Percentiles rank a stretch among this genome's conserved stretches.
Evolutionary conservation across 2,797 vertebrate genomes (phyloP).

Genomic region (Megalops cyprinoides): DNA sequence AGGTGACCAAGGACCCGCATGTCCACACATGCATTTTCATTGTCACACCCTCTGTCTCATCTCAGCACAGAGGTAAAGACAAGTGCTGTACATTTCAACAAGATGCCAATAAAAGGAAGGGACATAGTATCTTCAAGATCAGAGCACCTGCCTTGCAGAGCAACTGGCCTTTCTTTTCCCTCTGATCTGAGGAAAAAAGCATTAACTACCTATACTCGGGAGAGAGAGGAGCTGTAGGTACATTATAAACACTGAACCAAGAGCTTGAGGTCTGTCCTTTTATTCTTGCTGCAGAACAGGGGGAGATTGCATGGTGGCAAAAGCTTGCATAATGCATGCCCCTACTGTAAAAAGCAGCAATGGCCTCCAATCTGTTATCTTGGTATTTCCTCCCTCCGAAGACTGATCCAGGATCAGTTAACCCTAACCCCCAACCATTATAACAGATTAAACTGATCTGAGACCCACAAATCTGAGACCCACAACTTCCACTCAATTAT

Average conservation of each 20-base stretch:
- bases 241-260: conserved; percentile 67
- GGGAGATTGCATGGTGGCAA: conserved; percentile 69
- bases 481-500: background rate
- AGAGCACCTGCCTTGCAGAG: conserved; percentile 53
- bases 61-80: conserved; percentile 9
- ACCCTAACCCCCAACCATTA: conserved; percentile 20
- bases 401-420: background rate
- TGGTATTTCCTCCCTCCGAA: conserved; percentile 36
- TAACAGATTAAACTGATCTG: background rate
- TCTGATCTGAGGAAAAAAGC: conserved; percentile 23
- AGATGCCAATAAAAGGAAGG: conserved; percentile 62
- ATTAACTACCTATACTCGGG: conserved; percentile 34
- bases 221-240: conserved; percentile 52
- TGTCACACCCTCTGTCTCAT: background rate
- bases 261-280: conserved; percentile 65
- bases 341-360: conserved; percentile 56
- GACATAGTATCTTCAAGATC: conserved; percentile 57
- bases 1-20: background rate
- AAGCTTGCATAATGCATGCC: conserved; percentile 71
- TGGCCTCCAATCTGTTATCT: conserved; percentile 40
- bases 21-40: background rate
- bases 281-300: conserved; percentile 69
- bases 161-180: conserved; percentile 31
- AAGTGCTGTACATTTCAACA: conserved; percentile 62
- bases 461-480: background rate